Conservation (phyloP, 2,797 vertebrate species). For the Myotis myotis region DNA sequence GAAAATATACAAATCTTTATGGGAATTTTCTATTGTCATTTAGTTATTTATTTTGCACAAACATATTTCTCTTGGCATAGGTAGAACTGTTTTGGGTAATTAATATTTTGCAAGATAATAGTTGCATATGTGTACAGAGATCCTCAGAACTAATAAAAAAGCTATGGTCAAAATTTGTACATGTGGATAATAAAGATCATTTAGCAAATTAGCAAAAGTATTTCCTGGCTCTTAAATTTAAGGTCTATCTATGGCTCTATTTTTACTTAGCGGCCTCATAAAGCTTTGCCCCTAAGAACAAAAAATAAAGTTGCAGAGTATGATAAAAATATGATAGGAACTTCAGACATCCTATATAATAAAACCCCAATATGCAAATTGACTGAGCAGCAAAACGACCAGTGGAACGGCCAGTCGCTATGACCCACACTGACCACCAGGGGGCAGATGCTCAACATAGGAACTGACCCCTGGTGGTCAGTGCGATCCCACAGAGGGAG, state of each 20-base stretch:
- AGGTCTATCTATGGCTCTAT: not conserved
- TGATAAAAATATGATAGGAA: not conserved
- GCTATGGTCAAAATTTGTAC: not conserved
- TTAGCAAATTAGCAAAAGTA: not conserved
- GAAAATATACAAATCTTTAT: not conserved
- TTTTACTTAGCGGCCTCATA: not conserved
- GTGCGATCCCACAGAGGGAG: no score
- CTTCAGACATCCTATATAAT: not conserved
- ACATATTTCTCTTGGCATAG: not conserved
- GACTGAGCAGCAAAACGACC: no score
- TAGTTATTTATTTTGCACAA: not conserved
- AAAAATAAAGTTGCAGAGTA: not conserved
- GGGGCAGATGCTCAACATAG: no score
- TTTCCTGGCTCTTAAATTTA: not conserved
- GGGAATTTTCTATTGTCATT: not conserved
- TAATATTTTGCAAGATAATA: not conserved
- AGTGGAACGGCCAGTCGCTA: no score
- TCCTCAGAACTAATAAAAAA: not conserved
- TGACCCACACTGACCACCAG: no score
- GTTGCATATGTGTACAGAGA: not conserved
- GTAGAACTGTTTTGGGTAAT: not conserved
- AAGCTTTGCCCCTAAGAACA: not conserved
- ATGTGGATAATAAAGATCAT: not conserved
- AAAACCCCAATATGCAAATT: no score
- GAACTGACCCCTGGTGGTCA: no score